Percentiles rank a stretch among this genome's conserved stretches.
These are phyloP conservation scores for Gulo gulo DNA, from an alignment of 2,113 vertebrate species.

Conservation along the genomic window DNA sequence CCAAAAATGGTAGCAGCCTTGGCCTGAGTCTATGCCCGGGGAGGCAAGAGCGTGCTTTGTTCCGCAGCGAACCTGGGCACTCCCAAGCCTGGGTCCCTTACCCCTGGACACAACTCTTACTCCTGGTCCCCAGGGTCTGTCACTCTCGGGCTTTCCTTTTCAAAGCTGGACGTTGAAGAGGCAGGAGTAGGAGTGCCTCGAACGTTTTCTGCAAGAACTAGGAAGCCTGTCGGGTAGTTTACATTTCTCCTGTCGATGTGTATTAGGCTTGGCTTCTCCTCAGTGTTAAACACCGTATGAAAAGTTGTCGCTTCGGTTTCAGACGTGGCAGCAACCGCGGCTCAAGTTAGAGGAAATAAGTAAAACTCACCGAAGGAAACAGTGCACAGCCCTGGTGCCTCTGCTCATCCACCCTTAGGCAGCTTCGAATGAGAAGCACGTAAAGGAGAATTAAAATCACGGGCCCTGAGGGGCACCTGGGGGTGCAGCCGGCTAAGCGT, in stretches of 20 bases:
- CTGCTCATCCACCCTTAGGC: not conserved
- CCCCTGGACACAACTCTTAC: not conserved
- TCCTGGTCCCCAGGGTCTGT: not conserved
- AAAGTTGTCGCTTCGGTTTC: not conserved
- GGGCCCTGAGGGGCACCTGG: not conserved
- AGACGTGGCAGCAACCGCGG: not conserved
- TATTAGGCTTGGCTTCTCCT: not conserved
- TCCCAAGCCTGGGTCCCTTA: not conserved
- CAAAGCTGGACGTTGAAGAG: not conserved
- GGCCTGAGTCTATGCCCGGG: not conserved
- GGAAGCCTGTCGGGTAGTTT: not conserved
- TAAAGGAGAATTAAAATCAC: not conserved
- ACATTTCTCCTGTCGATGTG: not conserved
- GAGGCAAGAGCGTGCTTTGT: not conserved
- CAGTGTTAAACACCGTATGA: not conserved
- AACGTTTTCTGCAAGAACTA: not conserved
- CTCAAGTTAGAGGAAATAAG: not conserved
- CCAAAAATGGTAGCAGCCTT: not conserved
- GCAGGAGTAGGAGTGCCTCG: not conserved
- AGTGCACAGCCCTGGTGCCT: not conserved
- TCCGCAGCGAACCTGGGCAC: not conserved
- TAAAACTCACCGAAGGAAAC: not conserved
- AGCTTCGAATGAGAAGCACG: rapidly evolving
- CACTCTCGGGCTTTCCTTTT: not conserved
- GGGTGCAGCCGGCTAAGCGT: not conserved